These are phyloP conservation scores for Troides oblongomaculatus DNA, from an alignment of 2,888 invertebrate genomes.

Conservation along the genomic window DNA sequence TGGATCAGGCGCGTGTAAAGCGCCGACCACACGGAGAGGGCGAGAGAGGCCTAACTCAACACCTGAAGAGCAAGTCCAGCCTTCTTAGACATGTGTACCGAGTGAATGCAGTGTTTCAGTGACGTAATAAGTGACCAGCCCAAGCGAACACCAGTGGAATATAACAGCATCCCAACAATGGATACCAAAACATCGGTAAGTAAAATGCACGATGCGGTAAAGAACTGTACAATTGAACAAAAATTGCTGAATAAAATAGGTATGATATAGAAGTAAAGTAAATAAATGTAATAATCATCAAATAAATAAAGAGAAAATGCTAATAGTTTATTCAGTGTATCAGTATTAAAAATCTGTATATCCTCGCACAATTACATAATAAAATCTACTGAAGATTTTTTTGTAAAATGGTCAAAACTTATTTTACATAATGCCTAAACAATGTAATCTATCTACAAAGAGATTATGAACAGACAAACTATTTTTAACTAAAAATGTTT, in stretches of 20 bases:
- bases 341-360: too few relatives aligned
- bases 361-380: too few relatives aligned
- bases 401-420: too few relatives aligned
- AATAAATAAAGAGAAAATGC: too few relatives aligned
- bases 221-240: constrained; percentile 22
- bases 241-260: constrained; percentile 7
- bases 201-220: constrained; percentile 33
- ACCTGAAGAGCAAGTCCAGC: constrained; percentile 50
- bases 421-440: too few relatives aligned
- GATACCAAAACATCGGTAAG: constrained; percentile 74
- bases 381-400: too few relatives aligned
- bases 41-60: constrained; percentile 70
- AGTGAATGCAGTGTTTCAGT: constrained; percentile 76
- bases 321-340: too few relatives aligned
- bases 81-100: constrained; percentile 68
- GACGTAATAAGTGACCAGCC: constrained; percentile 66
- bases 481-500: too few relatives aligned
- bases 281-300: too few relatives aligned
- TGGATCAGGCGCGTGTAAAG: constrained; percentile 71
- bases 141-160: constrained; percentile 39
- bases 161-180: constrained; percentile 49
- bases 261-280: constrained; percentile 4
- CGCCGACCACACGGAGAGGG: constrained; percentile 78
- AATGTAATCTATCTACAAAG: too few relatives aligned
- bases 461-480: too few relatives aligned